phyloP scores from a whole-genome alignment of 2,888 invertebrate species.

The Patella pellucida region DNA sequence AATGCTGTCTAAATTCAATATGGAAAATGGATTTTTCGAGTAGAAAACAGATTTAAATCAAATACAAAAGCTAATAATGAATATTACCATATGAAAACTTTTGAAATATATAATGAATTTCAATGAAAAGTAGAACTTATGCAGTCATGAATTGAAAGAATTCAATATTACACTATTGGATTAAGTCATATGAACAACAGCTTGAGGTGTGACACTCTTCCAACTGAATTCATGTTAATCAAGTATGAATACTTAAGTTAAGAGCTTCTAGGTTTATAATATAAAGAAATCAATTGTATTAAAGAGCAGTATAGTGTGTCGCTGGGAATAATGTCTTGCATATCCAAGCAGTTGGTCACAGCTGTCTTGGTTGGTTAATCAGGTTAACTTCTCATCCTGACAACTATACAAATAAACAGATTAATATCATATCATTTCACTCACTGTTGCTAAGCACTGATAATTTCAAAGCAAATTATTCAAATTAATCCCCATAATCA shows the following conservation, averaged over 20 bases:
- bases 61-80: background rate
- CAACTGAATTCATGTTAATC: constrained; percentile 11
- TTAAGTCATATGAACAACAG: constrained; percentile 10
- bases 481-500: too few species aligned
- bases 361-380: constrained; percentile 2
- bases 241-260: constrained; percentile 10
- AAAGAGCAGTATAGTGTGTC: background rate
- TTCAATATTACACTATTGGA: constrained; percentile 12
- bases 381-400: constrained; percentile 6
- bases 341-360: constrained; percentile 4
- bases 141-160: constrained; percentile 2
- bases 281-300: constrained; percentile 12
- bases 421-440: constrained; percentile 1
- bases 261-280: background rate
- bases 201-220: constrained; percentile 9
- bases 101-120: constrained; percentile 11
- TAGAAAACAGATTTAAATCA: constrained; percentile 7
- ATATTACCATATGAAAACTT: constrained; percentile 11
- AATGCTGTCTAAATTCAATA: background rate
- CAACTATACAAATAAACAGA: background rate
- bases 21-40: background rate
- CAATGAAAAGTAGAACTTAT: constrained; percentile 6
- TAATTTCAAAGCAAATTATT: background rate
- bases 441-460: constrained; percentile 3
- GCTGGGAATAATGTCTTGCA: background rate